These are phyloP conservation scores for Bacillus rossius DNA, from an alignment of 1,140 invertebrate species.

Conservation along the genomic window DNA sequence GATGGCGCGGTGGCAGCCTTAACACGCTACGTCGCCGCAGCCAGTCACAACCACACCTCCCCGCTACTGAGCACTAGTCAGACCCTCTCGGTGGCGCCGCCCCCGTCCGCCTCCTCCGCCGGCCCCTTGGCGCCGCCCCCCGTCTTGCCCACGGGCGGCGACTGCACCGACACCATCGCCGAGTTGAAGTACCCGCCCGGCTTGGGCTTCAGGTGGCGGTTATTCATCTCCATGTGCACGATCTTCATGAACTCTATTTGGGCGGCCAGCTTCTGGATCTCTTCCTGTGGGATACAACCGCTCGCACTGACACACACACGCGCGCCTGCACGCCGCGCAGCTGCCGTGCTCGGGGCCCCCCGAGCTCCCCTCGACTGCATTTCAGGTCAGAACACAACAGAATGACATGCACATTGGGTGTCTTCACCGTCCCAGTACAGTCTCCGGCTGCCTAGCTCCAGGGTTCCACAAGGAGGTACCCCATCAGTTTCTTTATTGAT, in stretches of 20 bases:
- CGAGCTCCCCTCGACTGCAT: no score
- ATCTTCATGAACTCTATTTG: conserved; percentile 92
- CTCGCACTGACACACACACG: no score
- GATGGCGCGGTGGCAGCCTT: no score
- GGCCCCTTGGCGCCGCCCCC: conserved; percentile 3
- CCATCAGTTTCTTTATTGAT: no score
- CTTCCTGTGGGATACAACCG: conserved; percentile 53
- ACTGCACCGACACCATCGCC: conserved; percentile 37
- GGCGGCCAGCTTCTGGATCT: conserved; percentile 83
- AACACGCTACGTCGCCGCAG: no score
- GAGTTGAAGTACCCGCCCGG: conserved; percentile 67
- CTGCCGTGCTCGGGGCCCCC: no score
- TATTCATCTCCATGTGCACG: conserved; percentile 88
- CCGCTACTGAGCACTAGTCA: conserved; percentile 43
- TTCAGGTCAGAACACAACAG: no score
- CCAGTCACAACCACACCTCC: conserved; percentile 33
- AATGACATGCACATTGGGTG: no score
- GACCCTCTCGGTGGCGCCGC: conserved; percentile 38
- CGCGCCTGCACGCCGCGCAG: no score
- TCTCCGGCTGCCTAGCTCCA: no score
- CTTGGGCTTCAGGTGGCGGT: conserved; percentile 78
- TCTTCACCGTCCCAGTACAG: no score
- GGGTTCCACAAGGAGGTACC: no score
- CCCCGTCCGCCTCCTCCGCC: conserved; percentile 19
- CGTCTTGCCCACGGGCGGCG: conserved; percentile 29